Evolutionary conservation across 2,113 vertebrate species (phyloP).

Genomic region (Edolisoma coerulescens): DNA sequence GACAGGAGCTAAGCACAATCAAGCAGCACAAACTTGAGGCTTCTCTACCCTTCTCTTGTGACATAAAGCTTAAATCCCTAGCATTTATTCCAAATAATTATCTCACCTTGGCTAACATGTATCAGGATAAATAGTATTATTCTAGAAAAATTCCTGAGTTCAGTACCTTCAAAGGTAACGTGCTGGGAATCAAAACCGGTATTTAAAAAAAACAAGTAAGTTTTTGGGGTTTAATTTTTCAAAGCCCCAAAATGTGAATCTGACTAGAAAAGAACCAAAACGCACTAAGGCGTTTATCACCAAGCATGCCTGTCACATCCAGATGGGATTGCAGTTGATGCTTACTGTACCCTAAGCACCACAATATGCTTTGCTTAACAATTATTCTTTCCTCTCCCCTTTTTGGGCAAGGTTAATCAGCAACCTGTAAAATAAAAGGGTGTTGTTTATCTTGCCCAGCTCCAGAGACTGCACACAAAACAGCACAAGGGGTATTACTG

Average conservation of each 20-base stretch:
- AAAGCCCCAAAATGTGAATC: not conserved
- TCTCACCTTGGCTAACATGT: fast-evolving
- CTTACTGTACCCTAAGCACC: no score
- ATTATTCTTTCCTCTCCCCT: not conserved
- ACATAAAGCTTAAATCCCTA: not conserved
- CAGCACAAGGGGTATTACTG: fast-evolving
- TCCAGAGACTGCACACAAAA: not conserved
- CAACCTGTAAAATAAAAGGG: not conserved
- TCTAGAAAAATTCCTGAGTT: not conserved
- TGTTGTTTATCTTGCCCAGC: not conserved
- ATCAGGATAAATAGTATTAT: not conserved
- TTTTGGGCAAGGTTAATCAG: not conserved
- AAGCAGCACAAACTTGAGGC: not conserved
- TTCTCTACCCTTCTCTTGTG: no score
- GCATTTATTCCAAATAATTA: not conserved
- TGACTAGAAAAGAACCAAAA: not conserved
- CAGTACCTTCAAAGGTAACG: fast-evolving
- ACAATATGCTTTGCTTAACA: not conserved
- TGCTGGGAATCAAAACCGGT: fast-evolving
- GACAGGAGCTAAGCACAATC: no score
- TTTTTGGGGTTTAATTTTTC: not conserved
- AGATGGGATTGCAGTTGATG: no score
- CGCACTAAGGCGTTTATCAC: fast-evolving
- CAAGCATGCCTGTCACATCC: fast-evolving
- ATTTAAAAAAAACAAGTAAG: fast-evolving